A percentile compares a stretch with the other conserved stretches of the same genome.
Conservation (phyloP, 2,797 vertebrate species). For the Karalla daura region DNA sequence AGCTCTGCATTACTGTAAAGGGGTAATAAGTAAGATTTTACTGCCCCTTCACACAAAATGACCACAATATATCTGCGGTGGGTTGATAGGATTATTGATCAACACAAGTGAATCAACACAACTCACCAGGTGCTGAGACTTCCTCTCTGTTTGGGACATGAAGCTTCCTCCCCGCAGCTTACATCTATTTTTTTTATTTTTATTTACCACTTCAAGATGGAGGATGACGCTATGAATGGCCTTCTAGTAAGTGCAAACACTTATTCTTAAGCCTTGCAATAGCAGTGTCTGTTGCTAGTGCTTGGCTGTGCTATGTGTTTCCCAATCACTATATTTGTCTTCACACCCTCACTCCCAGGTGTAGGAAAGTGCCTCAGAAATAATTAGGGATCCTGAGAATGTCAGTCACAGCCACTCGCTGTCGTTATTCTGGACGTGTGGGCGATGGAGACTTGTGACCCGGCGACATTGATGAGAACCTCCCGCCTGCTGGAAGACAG, state of each 20-base stretch:
- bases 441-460: constrained; percentile 31
- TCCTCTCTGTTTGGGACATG: constrained; percentile 36
- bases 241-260: not conserved
- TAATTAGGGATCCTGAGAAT: constrained; percentile 35
- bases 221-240: not conserved
- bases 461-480: constrained; percentile 17
- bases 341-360: constrained; percentile 1
- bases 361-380: constrained; percentile 21
- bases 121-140: constrained; percentile 59
- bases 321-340: constrained; percentile 2
- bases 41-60: constrained; percentile 60
- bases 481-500: constrained; percentile 6
- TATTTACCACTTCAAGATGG: not conserved
- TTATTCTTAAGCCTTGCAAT: not conserved
- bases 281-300: constrained; percentile 3
- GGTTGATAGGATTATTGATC: constrained; percentile 71
- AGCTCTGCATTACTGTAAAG: constrained; percentile 61
- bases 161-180: constrained; percentile 11
- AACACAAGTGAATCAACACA: constrained; percentile 66
- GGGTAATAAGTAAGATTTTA: constrained; percentile 73
- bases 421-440: constrained; percentile 36
- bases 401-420: constrained; percentile 31
- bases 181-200: constrained; percentile 18
- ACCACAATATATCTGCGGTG: constrained; percentile 67
- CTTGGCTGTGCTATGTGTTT: constrained; percentile 11